These are phyloP conservation scores for Drosophila kanekoi DNA, from an alignment of 2,888 invertebrate genomes.

Conservation along the genomic window DNA sequence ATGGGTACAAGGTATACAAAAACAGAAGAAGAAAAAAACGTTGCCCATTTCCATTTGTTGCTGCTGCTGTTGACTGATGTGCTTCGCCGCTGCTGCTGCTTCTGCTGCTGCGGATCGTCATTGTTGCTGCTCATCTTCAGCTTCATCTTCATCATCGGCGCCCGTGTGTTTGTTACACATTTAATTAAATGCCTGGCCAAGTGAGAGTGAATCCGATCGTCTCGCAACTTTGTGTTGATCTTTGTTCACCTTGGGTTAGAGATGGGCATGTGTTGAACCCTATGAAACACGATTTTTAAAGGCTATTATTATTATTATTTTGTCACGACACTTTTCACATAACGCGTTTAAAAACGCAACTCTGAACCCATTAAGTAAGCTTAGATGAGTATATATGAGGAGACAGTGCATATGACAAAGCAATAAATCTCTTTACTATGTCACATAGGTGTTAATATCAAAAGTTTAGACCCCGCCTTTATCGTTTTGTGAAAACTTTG, in stretches of 20 bases:
- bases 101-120: constrained; percentile 39
- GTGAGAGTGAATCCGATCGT: constrained; percentile 57
- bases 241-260: constrained; percentile 37
- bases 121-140: constrained; percentile 60
- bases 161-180: constrained; percentile 54
- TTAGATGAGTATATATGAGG: too few species aligned
- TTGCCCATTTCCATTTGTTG: constrained; percentile 65
- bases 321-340: too few species aligned
- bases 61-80: constrained; percentile 39
- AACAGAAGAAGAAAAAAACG: constrained; percentile 3
- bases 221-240: constrained; percentile 39
- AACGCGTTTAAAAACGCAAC: too few species aligned
- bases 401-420: too few species aligned
- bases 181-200: constrained; percentile 49
- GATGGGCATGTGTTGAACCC: constrained; percentile 20
- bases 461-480: too few species aligned
- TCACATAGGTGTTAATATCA: too few species aligned
- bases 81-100: constrained; percentile 26
- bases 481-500: too few species aligned
- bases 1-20: not conserved
- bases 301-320: too few species aligned
- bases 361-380: too few species aligned
- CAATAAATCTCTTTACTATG: too few species aligned
- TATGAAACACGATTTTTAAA: constrained; percentile 4
- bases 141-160: constrained; percentile 45